A percentile compares a stretch with the other conserved stretches of the same genome.
These are phyloP conservation scores for Clarias batrachus DNA, from an alignment of 2,113 vertebrate species.

Conservation along the genomic window DNA sequence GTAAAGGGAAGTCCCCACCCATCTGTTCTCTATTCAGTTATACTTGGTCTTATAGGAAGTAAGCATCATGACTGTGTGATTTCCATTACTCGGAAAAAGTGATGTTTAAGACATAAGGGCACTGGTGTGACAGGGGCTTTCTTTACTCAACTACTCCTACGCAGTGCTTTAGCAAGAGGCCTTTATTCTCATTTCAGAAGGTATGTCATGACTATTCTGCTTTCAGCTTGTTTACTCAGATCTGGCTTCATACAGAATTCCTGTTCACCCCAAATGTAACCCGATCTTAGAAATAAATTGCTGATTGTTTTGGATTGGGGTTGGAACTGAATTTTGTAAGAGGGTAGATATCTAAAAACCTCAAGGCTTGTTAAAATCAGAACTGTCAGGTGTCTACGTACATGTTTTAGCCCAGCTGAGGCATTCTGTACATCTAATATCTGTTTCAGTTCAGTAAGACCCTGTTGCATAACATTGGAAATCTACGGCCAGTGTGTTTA, in stretches of 20 bases:
- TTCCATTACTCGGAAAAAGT: slow-evolving; percentile 16
- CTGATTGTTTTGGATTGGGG: not conserved
- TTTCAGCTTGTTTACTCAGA: not conserved
- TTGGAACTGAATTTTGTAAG: not conserved
- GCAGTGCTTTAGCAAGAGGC: not conserved
- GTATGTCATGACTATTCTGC: not conserved
- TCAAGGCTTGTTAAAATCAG: not conserved
- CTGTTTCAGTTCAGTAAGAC: not conserved
- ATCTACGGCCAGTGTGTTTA: not conserved
- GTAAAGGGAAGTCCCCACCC: slow-evolving; percentile 52
- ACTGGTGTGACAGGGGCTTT: slow-evolving; percentile 3
- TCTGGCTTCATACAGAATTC: not conserved
- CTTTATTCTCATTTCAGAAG: not conserved
- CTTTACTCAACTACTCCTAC: slow-evolving; percentile 16
- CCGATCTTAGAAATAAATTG: not conserved
- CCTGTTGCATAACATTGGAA: not conserved
- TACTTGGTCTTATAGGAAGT: slow-evolving; percentile 41
- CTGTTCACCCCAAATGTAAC: not conserved
- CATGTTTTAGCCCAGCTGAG: not conserved
- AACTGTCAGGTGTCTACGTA: not conserved
- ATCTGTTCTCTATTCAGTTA: not conserved
- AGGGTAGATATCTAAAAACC: not conserved
- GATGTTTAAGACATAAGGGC: slow-evolving; percentile 3
- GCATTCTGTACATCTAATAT: not conserved
- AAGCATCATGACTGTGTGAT: slow-evolving; percentile 34